Percentiles rank a stretch among this genome's conserved stretches.
These are phyloP conservation scores for Zonotrichia leucophrys DNA, from an alignment of 2,113 vertebrate species.

Conservation along the genomic window DNA sequence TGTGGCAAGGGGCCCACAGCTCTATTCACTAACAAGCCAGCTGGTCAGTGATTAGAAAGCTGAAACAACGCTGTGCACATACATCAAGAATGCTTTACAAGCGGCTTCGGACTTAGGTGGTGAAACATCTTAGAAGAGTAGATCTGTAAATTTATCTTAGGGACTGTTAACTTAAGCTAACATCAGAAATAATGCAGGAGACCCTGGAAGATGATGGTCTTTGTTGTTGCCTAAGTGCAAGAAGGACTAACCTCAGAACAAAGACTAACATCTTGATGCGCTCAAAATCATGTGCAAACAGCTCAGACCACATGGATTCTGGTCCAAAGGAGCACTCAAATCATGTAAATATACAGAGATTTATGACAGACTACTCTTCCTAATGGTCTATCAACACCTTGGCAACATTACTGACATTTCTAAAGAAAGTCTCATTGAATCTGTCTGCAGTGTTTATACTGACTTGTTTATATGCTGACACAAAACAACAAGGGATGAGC, in stretches of 20 bases:
- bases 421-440: background rate
- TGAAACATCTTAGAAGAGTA: constrained; percentile 45
- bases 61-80: constrained; percentile 82
- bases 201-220: background rate
- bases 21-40: constrained; percentile 93
- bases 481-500: constrained; percentile 9
- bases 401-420: constrained; percentile 3
- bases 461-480: background rate
- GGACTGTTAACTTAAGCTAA: background rate
- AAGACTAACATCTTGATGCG: background rate
- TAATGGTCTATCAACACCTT: constrained; percentile 1
- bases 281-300: background rate
- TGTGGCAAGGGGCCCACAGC: constrained; percentile 88
- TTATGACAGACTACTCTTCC: background rate
- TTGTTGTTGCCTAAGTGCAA: background rate
- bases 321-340: background rate
- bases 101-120: constrained; percentile 59
- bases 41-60: constrained; percentile 96
- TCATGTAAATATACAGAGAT: constrained; percentile 26
- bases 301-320: background rate
- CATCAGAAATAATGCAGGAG: background rate
- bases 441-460: background rate
- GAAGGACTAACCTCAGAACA: background rate
- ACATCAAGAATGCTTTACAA: constrained; percentile 79
- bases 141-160: constrained; percentile 37